A percentile compares a stretch with the other conserved stretches of the same genome.
phyloP scores from a whole-genome alignment of 2,888 invertebrate species.

The Neria commutata region DNA sequence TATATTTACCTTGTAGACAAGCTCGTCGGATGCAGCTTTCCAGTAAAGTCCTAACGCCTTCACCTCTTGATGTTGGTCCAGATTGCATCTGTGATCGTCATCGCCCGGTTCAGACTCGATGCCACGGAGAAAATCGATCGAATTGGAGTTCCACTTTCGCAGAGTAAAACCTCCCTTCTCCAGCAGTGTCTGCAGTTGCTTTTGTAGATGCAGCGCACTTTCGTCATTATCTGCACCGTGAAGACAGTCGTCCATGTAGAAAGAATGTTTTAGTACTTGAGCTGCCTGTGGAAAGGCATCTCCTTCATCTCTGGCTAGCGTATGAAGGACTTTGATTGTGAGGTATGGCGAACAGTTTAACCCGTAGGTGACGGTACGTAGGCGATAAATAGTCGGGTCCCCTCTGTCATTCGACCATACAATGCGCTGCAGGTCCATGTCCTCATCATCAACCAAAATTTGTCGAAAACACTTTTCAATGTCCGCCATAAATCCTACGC shows the following conservation, averaged over 20 bases:
- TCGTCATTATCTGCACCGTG: slow-evolving; percentile 13
- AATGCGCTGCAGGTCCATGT: slow-evolving; percentile 21
- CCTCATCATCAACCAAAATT: slow-evolving; percentile 13
- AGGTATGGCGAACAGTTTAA: slow-evolving; percentile 17
- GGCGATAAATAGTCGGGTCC: background rate
- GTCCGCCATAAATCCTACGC: slow-evolving; percentile 22
- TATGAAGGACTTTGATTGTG: slow-evolving; percentile 15
- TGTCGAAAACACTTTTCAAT: slow-evolving; percentile 20
- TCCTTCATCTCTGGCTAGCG: slow-evolving; percentile 11
- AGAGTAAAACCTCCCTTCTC: slow-evolving; percentile 18
- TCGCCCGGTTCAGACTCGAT: background rate
- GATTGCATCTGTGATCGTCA: background rate
- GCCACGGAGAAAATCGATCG: slow-evolving; percentile 10
- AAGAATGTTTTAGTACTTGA: slow-evolving; percentile 7
- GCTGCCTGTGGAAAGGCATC: slow-evolving; percentile 8
- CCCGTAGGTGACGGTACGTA: slow-evolving; percentile 11
- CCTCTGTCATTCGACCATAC: slow-evolving; percentile 13
- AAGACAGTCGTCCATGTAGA: slow-evolving; percentile 21
- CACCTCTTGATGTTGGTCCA: slow-evolving; percentile 15
- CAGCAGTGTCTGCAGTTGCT: slow-evolving; percentile 14
- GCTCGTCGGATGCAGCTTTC: slow-evolving; percentile 13
- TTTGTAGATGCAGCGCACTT: slow-evolving; percentile 13
- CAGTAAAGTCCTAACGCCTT: slow-evolving; percentile 23
- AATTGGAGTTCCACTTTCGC: slow-evolving; percentile 22
- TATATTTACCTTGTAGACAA: slow-evolving; percentile 17